Evolutionary conservation across 2,888 invertebrate genomes (phyloP).

Genomic region (Heteromyza rotundicornis): DNA sequence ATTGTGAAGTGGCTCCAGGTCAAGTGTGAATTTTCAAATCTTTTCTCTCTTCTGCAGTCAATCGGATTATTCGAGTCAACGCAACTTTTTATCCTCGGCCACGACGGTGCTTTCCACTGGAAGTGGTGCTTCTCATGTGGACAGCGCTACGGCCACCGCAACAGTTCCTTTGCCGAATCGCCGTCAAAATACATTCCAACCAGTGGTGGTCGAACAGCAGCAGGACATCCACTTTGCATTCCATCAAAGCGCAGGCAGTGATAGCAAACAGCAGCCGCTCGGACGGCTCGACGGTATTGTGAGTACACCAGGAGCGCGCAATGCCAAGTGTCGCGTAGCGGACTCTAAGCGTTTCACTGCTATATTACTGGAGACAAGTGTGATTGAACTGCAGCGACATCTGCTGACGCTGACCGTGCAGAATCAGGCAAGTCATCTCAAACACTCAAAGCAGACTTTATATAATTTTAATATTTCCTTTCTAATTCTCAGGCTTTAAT

Average conservation of each 20-base stretch:
- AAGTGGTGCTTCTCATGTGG: conserved; percentile 36
- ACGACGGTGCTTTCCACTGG: conserved; percentile 54
- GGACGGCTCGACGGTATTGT: conserved; percentile 75
- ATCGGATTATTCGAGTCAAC: conserved; percentile 57
- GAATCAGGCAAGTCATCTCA: conserved; percentile 80
- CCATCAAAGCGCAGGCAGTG: conserved; percentile 58
- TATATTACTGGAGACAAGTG: conserved; percentile 82
- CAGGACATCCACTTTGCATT: conserved; percentile 42
- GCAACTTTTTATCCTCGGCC: conserved; percentile 56
- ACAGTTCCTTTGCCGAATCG: conserved; percentile 25
- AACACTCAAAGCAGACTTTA: too few species aligned
- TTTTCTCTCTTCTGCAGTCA: conserved; percentile 41
- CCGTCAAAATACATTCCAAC: conserved; percentile 48
- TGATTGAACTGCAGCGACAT: conserved; percentile 83
- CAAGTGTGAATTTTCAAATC: not conserved
- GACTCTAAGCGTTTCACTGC: conserved; percentile 81
- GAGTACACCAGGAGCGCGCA: conserved; percentile 67
- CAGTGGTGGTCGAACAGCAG: conserved; percentile 42
- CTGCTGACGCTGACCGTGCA: conserved; percentile 81
- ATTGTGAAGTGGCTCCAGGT: not conserved
- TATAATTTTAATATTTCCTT: not conserved
- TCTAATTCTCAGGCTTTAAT: conserved; percentile 69
- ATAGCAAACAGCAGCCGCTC: conserved; percentile 55
- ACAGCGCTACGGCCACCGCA: not conserved
- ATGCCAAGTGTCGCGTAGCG: conserved; percentile 70